Base-by-base conservation (phyloP, 2,888 invertebrate genomes). In the Drosophila paramelanica region DNA sequence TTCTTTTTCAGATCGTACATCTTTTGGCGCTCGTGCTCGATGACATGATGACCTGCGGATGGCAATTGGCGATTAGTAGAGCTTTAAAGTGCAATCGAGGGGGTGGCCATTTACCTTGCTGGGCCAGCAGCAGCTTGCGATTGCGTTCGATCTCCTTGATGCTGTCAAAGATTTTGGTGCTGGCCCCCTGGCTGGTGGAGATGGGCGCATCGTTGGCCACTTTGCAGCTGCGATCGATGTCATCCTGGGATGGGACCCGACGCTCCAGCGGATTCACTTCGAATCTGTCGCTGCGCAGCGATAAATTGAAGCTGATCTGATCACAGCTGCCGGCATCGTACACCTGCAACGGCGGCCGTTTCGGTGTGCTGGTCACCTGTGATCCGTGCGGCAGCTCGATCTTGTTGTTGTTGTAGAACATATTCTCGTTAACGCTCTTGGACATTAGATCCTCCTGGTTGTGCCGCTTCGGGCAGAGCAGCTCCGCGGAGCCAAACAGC, bases 141-240 rank as follows among this genome's bases (percentile, higher is more conserved):
- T 97, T 97, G 84, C 96, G 94, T 92, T 98, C 98, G 68, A 98
- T 97, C 93, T 98, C 97, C 93, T 96, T 96, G 66, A 98, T 93
- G 79, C 97, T 97, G 82, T 97, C 97, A 78, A 97, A 94, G 0
- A 97, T 96, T 89, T 96, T 95, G 68, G 95, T 95, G 17, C 96
- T 94, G 69, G 95, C 94, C 0, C 95, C 94, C 81, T 95, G 95
- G 58, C 94, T 95, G 5, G 95, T 94, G 61, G 96, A 93, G 65
- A 97, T 95, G 4, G 97, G 97, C 1, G 97, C 96, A 90, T 96
- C 95, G 14, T 95, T 95, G 0, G 97, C 97, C n/a, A 97, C 96
- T 91, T 96, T 96, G n/a, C 96, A 96, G 89, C 97, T 97, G 80
- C 97, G 94, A 91, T 97, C 97, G 65, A 97, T 96, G 90, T 97